Evolutionary conservation across 1,140 invertebrate genomes (phyloP), one percentile per base, ranked within the genome.

Genomic region (Geopemphigus sp.): DNA sequence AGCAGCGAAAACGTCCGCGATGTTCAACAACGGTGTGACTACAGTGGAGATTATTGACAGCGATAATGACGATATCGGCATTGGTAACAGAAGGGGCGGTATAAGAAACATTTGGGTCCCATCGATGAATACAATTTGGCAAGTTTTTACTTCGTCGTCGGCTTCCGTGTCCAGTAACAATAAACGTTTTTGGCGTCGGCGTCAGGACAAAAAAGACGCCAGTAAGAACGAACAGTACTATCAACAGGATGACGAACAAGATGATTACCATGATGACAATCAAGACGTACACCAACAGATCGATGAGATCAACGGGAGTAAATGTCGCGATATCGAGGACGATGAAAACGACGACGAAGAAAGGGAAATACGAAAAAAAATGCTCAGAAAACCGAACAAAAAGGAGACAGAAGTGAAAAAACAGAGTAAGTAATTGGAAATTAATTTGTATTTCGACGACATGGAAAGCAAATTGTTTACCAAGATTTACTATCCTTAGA

Each of bases 291-390:
- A 59, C 76, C 17, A 12, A 17, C 32, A 14, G 39, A 61, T n/a
- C 50, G 45, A 47, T 6, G 63, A 81, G 5, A 22, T 17, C 17
- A 66, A 53, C 64, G 61, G 45, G n/a, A n/a, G n/a, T n/a, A n/a
- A n/a, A n/a, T n/a, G n/a, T 22, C 29, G 29, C 50, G 78, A 26
- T 17, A 17, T 17, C 24, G 45, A 70, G 50, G 45, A 80, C 15
- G 26, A 80, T 22, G 74, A 66, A 19, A 76, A 80, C 17, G 56
- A 76, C 45, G 61, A 76, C 24, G 74, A 78, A 50, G 74, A 78
- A 5, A 63, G 53, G 15, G 57, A 78, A 50, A 39, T 63, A 17
- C 57, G 74, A 63, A 78, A 26, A 26, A 61, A 39, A 57, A 78
- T 78, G 74, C 26, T 78, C 15, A 24, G 15, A 12, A 78, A 63